Evolutionary conservation across 2,113 vertebrate genomes (phyloP), one percentile per base, ranked within the genome.

Genomic region (Zosterops japonicus): DNA sequence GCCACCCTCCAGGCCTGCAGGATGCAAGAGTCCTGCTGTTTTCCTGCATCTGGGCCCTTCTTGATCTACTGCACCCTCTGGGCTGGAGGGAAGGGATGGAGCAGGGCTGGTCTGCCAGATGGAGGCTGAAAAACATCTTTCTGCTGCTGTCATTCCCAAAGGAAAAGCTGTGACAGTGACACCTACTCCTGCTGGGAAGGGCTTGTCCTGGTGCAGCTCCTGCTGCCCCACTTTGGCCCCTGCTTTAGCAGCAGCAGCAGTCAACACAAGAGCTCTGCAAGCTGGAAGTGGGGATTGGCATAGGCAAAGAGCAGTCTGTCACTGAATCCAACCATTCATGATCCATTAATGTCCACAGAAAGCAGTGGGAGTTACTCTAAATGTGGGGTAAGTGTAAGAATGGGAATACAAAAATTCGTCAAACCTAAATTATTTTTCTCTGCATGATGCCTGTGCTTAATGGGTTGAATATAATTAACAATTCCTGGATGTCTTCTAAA

Each of bases 361-460:
- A 69, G 77, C 75, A 44, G 20, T 36, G 33, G 33, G 23, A 85
- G 16, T 44, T 68, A 23, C 28, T 69, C n/a, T 52, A 57, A 78
- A 82, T 42, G 31, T n/a, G 31, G 50, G 21, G 7, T 69, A 69
- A 85, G 12, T 9, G 8, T 69, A 65, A 80, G 47, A 55, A 82
- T 74, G 55, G 49, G 17, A 89, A 56, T 78, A 53, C 15, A 87
- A 82, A 79, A 77, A 94, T 29, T 29, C 59, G 53, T 63, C 55
- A 93, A 49, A 65, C 27, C 29, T 39, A 65, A 87, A 67, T 74
- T 17, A 80, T 60, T 94, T 79, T 87, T 77, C 61, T 77, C 35
- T 80, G 39, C 23, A 29, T 60, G 33, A 55, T 72, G 12, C 18
- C 68, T 77, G 21, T 2, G 9, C 31, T 74, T 83, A 90, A 59